Conservation (phyloP, 2,888 invertebrate genomes). For the Ligdia adustata region DNA sequence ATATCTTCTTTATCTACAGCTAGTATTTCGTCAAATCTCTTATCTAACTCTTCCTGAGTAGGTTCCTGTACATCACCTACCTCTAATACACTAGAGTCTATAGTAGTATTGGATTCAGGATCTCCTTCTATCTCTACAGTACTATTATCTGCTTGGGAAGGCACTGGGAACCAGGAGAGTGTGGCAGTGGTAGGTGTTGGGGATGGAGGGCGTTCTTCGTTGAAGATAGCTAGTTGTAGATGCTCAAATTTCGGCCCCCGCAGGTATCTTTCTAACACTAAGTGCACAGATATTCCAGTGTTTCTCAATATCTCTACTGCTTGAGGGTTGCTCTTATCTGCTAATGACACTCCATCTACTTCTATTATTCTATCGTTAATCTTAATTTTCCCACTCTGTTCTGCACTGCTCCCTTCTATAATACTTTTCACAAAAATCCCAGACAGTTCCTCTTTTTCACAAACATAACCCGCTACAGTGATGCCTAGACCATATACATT, state of each 20-base stretch:
- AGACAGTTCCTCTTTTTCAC: constrained; percentile 99
- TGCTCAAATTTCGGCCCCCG: constrained; percentile 97
- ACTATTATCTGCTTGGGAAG: constrained; percentile 86
- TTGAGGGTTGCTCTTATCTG: constrained; percentile 97
- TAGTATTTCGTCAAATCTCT: constrained; percentile 84
- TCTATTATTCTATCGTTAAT: constrained; percentile 99
- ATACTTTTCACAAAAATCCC: constrained; percentile 99
- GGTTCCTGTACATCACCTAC: constrained; percentile 78
- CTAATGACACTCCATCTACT: constrained; percentile 94
- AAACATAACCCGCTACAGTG: constrained; percentile 98
- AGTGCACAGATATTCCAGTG: constrained; percentile 94
- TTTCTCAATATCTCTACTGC: constrained; percentile 97
- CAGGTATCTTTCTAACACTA: constrained; percentile 96
- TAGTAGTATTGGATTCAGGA: constrained; percentile 91
- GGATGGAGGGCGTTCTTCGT: constrained; percentile 81
- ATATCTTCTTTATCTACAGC: constrained; percentile 85
- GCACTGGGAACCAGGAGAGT: constrained; percentile 92
- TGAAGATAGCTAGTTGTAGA: constrained; percentile 93
- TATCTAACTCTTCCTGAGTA: constrained; percentile 75
- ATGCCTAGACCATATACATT: constrained; percentile 97
- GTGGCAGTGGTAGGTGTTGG: constrained; percentile 92
- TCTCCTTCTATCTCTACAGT: constrained; percentile 88
- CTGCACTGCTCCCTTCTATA: constrained; percentile 98
- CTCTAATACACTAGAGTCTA: constrained; percentile 89
- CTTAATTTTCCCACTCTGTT: constrained; percentile 94